Percentiles rank a stretch among this genome's conserved stretches.
These are phyloP conservation scores for Hyperoplus lanceolatus DNA, from an alignment of 2,797 vertebrate genomes.

Conservation along the genomic window DNA sequence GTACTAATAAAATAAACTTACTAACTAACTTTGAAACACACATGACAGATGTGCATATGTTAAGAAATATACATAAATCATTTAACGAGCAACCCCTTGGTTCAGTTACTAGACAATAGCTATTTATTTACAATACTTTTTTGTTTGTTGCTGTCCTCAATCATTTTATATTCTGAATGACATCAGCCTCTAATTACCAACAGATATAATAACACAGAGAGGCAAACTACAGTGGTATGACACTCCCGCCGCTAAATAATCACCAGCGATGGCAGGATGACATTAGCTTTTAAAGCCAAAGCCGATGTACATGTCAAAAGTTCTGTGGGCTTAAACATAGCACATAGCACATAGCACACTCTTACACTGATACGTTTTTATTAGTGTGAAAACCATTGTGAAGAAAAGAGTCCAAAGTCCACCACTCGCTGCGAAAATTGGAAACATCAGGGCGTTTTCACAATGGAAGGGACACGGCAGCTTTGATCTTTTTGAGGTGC, in stretches of 20 bases:
- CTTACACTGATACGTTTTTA: constrained; percentile 36
- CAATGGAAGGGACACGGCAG: constrained; percentile 56
- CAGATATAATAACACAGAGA: constrained; percentile 11
- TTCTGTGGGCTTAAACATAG: constrained; percentile 53
- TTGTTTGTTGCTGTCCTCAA: neutral
- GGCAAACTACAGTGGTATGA: constrained; percentile 18
- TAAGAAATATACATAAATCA: neutral
- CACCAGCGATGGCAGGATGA: constrained; percentile 30
- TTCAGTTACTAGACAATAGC: neutral
- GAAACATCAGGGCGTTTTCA: constrained; percentile 74
- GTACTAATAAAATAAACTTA: too few relatives aligned
- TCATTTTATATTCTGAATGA: constrained; percentile 1
- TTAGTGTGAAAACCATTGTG: constrained; percentile 54
- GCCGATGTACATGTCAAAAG: constrained; percentile 61
- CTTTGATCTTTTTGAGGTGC: constrained; percentile 75
- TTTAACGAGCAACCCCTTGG: neutral
- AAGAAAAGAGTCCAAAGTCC: constrained; percentile 73
- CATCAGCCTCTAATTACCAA: constrained; percentile 27
- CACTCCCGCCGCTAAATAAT: constrained; percentile 30
- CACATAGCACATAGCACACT: constrained; percentile 37
- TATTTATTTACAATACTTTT: neutral
- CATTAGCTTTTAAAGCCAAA: constrained; percentile 42
- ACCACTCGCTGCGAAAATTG: constrained; percentile 58
- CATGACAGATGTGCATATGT: neutral
- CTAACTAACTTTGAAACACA: neutral